Percentiles rank a stretch among this genome's conserved stretches.
Conservation (phyloP, 1,140 invertebrate genomes). For the Antheraea mylitta region DNA sequence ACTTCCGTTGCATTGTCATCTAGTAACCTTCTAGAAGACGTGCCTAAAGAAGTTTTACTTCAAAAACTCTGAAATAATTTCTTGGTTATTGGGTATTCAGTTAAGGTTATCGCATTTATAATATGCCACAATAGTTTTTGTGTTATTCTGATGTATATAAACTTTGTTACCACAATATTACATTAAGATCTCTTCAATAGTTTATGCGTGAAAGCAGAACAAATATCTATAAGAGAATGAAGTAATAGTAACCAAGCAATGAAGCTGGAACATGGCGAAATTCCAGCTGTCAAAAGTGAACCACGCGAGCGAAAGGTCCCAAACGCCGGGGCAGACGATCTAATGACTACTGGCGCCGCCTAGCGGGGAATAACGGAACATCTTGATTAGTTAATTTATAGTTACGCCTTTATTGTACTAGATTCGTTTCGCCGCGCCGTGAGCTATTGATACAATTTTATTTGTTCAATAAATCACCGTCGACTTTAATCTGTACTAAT, state of each 20-base stretch:
- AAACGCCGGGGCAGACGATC: slow-evolving; percentile 33
- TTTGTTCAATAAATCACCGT: not conserved
- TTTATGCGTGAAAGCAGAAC: too few relatives aligned
- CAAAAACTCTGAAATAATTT: too few relatives aligned
- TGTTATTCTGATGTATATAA: too few relatives aligned
- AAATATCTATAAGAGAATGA: too few relatives aligned
- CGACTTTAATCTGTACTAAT: not conserved
- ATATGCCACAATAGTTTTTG: too few relatives aligned
- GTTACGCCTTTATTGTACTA: slow-evolving; percentile 51
- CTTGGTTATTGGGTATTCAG: too few relatives aligned
- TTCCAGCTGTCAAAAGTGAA: slow-evolving; percentile 8
- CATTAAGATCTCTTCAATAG: too few relatives aligned
- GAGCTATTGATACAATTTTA: slow-evolving; percentile 3
- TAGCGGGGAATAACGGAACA: slow-evolving; percentile 45
- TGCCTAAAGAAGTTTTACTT: too few relatives aligned
- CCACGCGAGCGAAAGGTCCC: slow-evolving; percentile 23
- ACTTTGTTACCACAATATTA: too few relatives aligned
- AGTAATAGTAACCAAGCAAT: slow-evolving; percentile 23
- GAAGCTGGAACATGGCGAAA: slow-evolving; percentile 18
- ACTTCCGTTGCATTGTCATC: too few relatives aligned
- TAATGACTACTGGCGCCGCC: slow-evolving; percentile 52
- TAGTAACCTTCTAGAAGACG: too few relatives aligned
- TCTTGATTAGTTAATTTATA: slow-evolving; percentile 65
- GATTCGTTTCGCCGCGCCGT: not conserved
- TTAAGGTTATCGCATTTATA: too few relatives aligned